Conservation (phyloP, 2,888 invertebrate genomes). For the Scotopteryx bipunctaria region DNA sequence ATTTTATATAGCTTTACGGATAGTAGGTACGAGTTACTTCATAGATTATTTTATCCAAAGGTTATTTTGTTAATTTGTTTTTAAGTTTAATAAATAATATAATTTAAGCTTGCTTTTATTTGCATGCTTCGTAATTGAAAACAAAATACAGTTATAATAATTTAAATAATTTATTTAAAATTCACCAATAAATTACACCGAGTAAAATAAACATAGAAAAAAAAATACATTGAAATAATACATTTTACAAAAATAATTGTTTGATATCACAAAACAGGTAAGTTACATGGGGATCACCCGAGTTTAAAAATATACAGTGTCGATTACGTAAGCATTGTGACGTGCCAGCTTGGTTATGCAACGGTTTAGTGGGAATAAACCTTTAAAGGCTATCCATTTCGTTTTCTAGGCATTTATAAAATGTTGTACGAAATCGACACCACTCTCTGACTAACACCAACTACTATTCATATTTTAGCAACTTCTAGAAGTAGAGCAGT, state of each 20-base stretch:
- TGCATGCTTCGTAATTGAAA: conserved; percentile 18
- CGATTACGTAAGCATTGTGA: too few relatives aligned
- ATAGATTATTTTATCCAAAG: conserved; percentile 1
- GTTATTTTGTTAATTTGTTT: conserved; percentile 13
- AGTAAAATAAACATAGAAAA: conserved; percentile 54
- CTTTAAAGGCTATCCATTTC: too few relatives aligned
- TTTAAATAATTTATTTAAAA: conserved; percentile 72
- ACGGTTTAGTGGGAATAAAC: too few relatives aligned
- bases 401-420: neutral
- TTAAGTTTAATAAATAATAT: conserved; percentile 12
- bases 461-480: neutral
- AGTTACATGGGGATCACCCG: conserved; percentile 34
- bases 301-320: conserved; percentile 13
- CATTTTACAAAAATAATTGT: conserved; percentile 39
- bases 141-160: conserved; percentile 42
- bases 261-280: conserved; percentile 54
- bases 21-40: conserved; percentile 9
- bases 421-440: neutral
- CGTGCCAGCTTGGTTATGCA: too few relatives aligned
- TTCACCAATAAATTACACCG: conserved; percentile 73
- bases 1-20: conserved; percentile 23
- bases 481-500: neutral
- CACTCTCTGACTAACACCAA: neutral
- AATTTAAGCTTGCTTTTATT: neutral
- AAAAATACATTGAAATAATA: conserved; percentile 44